These are phyloP conservation scores for Chamaea fasciata DNA, from an alignment of 2,113 vertebrate species.

Conservation along the genomic window DNA sequence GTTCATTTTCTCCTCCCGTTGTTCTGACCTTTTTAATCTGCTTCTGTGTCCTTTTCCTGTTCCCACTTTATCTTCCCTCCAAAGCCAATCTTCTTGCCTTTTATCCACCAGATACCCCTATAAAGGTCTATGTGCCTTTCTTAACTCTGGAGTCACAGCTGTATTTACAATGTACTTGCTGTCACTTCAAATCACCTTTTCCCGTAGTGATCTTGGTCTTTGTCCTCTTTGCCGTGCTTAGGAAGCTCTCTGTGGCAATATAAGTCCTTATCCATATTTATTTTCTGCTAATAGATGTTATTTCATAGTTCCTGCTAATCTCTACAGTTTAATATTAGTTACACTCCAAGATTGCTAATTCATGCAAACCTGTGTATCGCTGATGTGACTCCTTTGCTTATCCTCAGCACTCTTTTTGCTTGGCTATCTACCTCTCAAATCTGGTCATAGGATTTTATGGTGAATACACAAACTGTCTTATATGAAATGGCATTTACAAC, in stretches of 20 bases:
- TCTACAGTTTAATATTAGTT: neutral
- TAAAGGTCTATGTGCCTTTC: neutral
- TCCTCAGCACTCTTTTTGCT: neutral
- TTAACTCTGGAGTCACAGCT: neutral
- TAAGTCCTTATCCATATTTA: neutral
- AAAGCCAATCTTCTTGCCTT: constrained; percentile 22
- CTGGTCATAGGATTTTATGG: neutral
- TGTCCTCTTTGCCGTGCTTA: neutral
- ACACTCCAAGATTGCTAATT: neutral
- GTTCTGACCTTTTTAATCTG: constrained; percentile 17
- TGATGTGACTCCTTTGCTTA: neutral
- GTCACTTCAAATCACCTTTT: neutral
- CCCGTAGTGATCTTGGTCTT: neutral
- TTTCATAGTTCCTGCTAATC: neutral
- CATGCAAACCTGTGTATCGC: neutral
- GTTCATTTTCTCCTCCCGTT: constrained; percentile 6
- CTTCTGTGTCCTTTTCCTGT: neutral
- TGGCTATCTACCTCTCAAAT: neutral
- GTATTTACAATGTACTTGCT: neutral
- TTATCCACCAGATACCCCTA: neutral
- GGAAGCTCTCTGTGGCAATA: neutral
- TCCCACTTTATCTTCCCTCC: constrained; percentile 36
- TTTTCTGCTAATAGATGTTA: neutral
- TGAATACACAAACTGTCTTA: neutral
- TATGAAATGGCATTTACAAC: neutral